phyloP scores from a whole-genome alignment of 1,140 invertebrate genomes.

The Augochlora pura region DNA sequence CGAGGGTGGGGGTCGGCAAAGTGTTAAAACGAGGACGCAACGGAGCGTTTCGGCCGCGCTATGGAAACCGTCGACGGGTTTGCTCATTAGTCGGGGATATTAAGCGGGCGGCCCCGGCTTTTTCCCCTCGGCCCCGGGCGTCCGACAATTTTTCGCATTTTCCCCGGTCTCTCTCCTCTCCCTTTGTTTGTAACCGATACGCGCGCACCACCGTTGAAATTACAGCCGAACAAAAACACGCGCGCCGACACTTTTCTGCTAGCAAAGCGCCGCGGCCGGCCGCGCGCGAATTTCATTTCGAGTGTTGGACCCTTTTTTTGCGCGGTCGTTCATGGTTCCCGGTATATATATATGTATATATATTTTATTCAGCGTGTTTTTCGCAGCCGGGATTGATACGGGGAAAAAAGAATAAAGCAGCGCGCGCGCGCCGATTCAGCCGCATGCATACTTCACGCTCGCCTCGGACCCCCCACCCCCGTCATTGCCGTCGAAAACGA shows the following conservation, averaged over 20 bases:
- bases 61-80: constrained; percentile 3
- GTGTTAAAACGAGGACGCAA: not conserved
- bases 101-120: not conserved
- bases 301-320: not conserved
- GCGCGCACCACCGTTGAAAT: not conserved
- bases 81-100: constrained; percentile 20
- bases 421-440: too few species aligned
- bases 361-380: not conserved
- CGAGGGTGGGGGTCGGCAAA: too few species aligned
- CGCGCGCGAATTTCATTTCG: constrained; percentile 4
- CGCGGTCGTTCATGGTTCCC: not conserved
- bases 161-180: too few species aligned
- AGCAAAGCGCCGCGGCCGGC: not conserved
- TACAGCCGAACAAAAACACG: constrained; percentile 10
- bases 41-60: constrained; percentile 1
- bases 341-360: not conserved
- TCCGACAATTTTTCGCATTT: not conserved
- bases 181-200: constrained; percentile 8
- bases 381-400: not conserved
- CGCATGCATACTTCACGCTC: constrained; percentile 5
- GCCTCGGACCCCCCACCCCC: too few species aligned
- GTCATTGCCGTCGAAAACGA: too few species aligned
- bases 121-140: not conserved
- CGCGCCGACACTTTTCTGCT: constrained; percentile 9
- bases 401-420: not conserved